Base-by-base conservation (phyloP, 2,797 vertebrate species). In the Ataeniobius toweri region DNA sequence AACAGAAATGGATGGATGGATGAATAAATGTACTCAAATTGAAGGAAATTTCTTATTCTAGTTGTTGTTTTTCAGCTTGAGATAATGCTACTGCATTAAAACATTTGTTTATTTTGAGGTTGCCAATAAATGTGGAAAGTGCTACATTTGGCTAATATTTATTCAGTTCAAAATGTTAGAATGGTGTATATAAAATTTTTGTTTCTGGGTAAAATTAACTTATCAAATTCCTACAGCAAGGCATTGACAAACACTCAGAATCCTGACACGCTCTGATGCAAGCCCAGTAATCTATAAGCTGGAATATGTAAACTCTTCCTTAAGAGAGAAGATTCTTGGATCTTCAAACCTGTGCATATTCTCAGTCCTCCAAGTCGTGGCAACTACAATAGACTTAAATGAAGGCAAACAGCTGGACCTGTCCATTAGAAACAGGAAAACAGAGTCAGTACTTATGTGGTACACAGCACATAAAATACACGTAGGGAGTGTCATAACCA, bases 261-360 rank as follows among this genome's bases (percentile, higher is more conserved):
- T 97, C 91, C 48, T 95, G 85, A 79, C 94, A 96, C 0, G 65
- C 94, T 48, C 96, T 95, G 0, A 95, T 96, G 69, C 90, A 92
- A 24, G 94, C 95, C 0, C 97, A 97, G 81, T 96, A 96, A 84
- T 97, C 96, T 74, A 97, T 95, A 6, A 97, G 94, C 85, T 96
- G 95, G 89, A 97, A 96, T 79, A 97, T 73, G 51, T 97, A 97
- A 92, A 96, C 94, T 2, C 96, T 85, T n/a, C 86, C 87, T 88
- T 92, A 28, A 28, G 28, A 28, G 28, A 28, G 28, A 28, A 28
- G 28, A 28, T 28, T 1, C 28, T 50, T 50, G 14, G 2, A 3
- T 1, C 9, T 55, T 1, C 50, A 81, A 39, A 93, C 92, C 89
- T 93, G 82, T 1, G 89, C 3, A 91, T 14, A 2, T 51, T 36